These are phyloP conservation scores for Neodiprion pinetum DNA, from an alignment of 1,140 invertebrate genomes.

Conservation along the genomic window DNA sequence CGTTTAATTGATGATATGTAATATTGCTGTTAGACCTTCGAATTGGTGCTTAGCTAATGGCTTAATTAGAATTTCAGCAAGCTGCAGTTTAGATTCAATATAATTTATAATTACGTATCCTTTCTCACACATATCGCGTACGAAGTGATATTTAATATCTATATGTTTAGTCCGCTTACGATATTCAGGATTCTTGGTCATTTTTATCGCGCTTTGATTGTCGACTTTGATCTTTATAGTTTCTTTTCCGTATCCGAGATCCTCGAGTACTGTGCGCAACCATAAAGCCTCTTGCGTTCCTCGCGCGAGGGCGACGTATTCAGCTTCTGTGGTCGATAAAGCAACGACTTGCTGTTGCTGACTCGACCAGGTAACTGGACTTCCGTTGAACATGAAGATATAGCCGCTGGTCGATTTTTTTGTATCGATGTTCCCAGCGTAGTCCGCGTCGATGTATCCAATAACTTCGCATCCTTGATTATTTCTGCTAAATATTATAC, in stretches of 20 bases:
- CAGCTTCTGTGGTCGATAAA: neutral
- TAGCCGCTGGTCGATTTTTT: constrained; percentile 18
- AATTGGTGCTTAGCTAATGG: no score
- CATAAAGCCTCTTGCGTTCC: constrained; percentile 11
- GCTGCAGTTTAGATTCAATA: no score
- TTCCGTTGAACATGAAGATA: constrained; percentile 8
- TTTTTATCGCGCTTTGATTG: constrained; percentile 11
- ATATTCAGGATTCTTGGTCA: neutral
- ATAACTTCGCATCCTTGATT: constrained; percentile 7
- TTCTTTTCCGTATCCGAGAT: neutral
- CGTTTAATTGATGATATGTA: no score
- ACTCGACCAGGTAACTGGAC: constrained; percentile 21
- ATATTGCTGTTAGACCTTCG: no score
- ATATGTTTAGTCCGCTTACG: no score
- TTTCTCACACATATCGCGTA: no score
- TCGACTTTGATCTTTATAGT: constrained; percentile 5
- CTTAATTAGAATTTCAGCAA: no score
- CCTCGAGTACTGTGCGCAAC: constrained; percentile 2
- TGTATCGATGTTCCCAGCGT: constrained; percentile 18
- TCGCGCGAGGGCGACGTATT: neutral
- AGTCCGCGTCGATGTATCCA: constrained; percentile 12
- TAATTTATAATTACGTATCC: no score
- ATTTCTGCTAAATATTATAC: constrained; percentile 8
- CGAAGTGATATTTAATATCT: no score
- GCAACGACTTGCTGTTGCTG: constrained; percentile 21